Evolutionary conservation across 1,140 invertebrate genomes (phyloP).

Genomic region (Bombus superbus): DNA sequence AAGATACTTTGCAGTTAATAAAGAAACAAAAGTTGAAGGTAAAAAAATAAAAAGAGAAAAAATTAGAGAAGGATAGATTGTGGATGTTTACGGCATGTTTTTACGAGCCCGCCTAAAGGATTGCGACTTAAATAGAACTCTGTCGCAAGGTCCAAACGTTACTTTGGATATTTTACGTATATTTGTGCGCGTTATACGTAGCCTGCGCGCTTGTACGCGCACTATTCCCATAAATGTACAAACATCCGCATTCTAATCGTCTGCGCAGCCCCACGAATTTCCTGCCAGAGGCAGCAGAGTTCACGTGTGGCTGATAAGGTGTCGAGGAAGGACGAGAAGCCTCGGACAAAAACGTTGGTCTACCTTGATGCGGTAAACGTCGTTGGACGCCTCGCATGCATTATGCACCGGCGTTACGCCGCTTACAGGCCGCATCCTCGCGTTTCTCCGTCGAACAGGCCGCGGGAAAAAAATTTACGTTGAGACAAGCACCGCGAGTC

Average conservation of each 20-base stretch:
- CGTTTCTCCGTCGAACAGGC: slow-evolving; percentile 39
- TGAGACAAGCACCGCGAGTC: slow-evolving; percentile 62
- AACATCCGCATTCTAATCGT: neutral
- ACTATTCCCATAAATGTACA: neutral
- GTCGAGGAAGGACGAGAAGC: neutral
- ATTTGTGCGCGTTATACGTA: neutral
- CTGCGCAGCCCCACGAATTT: neutral
- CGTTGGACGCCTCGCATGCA: slow-evolving; percentile 58
- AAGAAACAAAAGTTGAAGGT: too few species aligned
- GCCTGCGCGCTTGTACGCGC: too few species aligned
- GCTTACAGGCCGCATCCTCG: slow-evolving; percentile 44
- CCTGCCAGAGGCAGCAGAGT: neutral
- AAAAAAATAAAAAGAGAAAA: neutral
- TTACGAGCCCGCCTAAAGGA: neutral
- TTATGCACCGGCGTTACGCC: slow-evolving; percentile 59
- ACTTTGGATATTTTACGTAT: neutral
- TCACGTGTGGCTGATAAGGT: slow-evolving; percentile 27
- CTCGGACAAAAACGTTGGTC: neutral
- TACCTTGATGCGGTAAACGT: slow-evolving; percentile 40
- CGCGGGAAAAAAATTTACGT: slow-evolving; percentile 66
- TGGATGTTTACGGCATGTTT: neutral
- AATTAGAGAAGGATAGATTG: rapidly evolving
- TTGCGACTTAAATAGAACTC: neutral
- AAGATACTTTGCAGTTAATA: neutral
- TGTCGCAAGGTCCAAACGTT: neutral